These are phyloP conservation scores for Gobiocypris rarus DNA, from an alignment of 2,113 vertebrate species.

Conservation along the genomic window DNA sequence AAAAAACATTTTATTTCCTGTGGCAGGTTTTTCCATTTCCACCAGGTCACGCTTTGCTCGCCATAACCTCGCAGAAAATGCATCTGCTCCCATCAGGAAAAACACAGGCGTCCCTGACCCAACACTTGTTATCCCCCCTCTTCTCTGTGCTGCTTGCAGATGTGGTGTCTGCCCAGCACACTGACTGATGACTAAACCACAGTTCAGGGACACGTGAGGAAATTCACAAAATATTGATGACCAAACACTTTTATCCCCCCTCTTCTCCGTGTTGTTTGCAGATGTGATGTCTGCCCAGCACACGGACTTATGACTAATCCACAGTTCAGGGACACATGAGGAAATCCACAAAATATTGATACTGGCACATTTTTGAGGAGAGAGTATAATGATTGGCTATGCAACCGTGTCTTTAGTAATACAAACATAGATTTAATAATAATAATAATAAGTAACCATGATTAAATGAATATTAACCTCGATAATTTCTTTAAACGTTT, in stretches of 20 bases:
- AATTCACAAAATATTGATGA: background rate
- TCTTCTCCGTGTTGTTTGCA: background rate
- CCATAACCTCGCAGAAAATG: constrained; percentile 42
- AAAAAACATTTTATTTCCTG: constrained; percentile 56
- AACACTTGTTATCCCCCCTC: background rate
- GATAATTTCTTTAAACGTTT: background rate
- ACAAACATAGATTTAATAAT: background rate
- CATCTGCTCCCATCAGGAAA: constrained; percentile 12
- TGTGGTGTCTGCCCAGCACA: constrained; percentile 31
- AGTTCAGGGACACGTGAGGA: constrained; percentile 38
- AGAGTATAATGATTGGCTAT: background rate
- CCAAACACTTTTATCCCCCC: background rate
- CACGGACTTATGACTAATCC: constrained; percentile 27
- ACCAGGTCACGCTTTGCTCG: constrained; percentile 56
- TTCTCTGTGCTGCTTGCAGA: constrained; percentile 2
- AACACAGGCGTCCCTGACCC: constrained; percentile 37
- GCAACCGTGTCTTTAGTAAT: too few species aligned
- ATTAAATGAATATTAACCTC: background rate
- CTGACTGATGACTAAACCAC: constrained; percentile 28
- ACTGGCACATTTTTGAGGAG: background rate
- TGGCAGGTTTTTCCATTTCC: constrained; percentile 57
- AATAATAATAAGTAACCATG: background rate
- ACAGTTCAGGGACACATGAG: constrained; percentile 34
- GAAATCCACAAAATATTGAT: background rate
- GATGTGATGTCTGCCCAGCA: constrained; percentile 31